Base-by-base conservation (phyloP, 2,888 invertebrate species). In the Stramonita haemastoma region DNA sequence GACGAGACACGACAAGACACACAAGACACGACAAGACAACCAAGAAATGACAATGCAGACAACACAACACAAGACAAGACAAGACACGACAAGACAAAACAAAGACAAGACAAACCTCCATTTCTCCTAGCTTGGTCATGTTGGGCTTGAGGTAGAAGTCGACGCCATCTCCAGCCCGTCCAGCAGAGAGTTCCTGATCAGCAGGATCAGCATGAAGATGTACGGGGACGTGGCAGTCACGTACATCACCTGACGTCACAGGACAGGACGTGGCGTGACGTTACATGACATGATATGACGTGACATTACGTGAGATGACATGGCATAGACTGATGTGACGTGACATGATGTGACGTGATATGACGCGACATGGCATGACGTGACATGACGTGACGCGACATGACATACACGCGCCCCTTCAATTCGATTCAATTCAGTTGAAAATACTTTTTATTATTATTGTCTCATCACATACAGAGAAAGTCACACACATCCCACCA, bases 81-180 rank as follows among this genome's bases (percentile, higher is more conserved):
- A n/a, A n/a, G n/a, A n/a, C n/a, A n/a, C n/a, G n/a, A n/a, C n/a
- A n/a, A n/a, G n/a, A n/a, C n/a, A n/a, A n/a, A n/a, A n/a, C n/a
- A n/a, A n/a, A 46, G 46, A 46, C 46, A 46, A 46, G 46, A 2
- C 46, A 46, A 46, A 96, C 96, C 95, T 96, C 95, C 0, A 97
- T 97, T 26, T 97, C 96, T 6, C 96, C 93, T 36, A 98, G 96
- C 86, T 96, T 97, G 0, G 97, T 96, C 97, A 98, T 98, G 84
- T 97, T 96, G 0, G 98, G 98, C 15, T 96, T 97, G 36, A 98
- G 96, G 95, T 98, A 98, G 95, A 97, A 98, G 46, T 97, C 91
- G 56, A 98, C 97, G 0, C 98, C 98, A 2, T 97, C 97, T 22
- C 92, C 92, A 0, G 98, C 97, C 98, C 98, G 4, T 94, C 94